Conservation (phyloP, 2,888 invertebrate species). For the Theodoxus fluviatilis region DNA sequence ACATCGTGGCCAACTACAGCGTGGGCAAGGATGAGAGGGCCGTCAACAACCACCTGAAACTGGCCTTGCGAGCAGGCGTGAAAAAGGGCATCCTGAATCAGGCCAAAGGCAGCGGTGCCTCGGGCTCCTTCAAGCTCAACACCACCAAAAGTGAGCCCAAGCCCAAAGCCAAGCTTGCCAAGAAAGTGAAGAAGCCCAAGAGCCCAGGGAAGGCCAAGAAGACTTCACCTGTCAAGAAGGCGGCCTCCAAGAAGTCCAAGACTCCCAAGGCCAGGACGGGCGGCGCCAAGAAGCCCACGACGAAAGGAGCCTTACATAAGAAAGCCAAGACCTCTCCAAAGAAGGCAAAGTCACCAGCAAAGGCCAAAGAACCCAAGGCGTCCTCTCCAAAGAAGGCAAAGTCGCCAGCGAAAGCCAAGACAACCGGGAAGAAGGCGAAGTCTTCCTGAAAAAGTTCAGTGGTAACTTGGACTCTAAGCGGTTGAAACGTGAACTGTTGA, state of each 20-base stretch:
- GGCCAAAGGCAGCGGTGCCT: constrained; percentile 57
- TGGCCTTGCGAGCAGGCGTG: constrained; percentile 64
- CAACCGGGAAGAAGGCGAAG: too few relatives aligned
- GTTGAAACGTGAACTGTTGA: too few relatives aligned
- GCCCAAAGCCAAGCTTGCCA: constrained; percentile 33
- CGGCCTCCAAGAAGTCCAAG: constrained; percentile 33
- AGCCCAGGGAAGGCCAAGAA: constrained; percentile 37
- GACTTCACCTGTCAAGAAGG: constrained; percentile 36
- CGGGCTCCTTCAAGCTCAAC: constrained; percentile 54
- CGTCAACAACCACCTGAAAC: constrained; percentile 64
- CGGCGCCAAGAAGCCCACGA: too few relatives aligned
- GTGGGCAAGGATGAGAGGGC: constrained; percentile 63
- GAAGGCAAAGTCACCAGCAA: too few relatives aligned
- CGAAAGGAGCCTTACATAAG: too few relatives aligned
- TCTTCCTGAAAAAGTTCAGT: too few relatives aligned
- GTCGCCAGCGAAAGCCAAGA: too few relatives aligned
- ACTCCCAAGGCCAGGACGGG: too few relatives aligned
- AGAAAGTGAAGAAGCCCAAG: constrained; percentile 38
- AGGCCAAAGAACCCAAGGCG: too few relatives aligned
- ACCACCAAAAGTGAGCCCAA: constrained; percentile 31
- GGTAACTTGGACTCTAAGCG: too few relatives aligned
- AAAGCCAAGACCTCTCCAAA: too few relatives aligned
- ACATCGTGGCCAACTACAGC: constrained; percentile 65
- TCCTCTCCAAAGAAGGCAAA: too few relatives aligned
- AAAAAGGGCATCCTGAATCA: constrained; percentile 63